A percentile compares a stretch with the other conserved stretches of the same genome.
Conservation (phyloP, 2,113 vertebrate species). For the Uropsilus gracilis region DNA sequence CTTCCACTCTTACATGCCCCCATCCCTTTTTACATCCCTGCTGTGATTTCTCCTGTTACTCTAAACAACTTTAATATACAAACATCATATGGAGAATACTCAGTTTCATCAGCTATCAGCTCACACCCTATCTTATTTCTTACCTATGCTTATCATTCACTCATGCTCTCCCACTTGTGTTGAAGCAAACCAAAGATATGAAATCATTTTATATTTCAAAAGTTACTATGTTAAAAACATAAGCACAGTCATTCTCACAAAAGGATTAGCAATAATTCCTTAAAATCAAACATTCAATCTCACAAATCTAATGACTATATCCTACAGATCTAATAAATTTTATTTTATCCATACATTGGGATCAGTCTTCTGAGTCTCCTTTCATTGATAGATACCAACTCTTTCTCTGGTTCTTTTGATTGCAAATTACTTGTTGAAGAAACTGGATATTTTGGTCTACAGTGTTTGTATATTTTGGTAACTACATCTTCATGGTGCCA, state of each 20-base stretch:
- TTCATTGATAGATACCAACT: neutral
- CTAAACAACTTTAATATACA: neutral
- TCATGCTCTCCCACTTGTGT: neutral
- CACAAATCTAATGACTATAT: neutral
- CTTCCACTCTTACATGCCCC: neutral
- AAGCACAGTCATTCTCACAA: neutral
- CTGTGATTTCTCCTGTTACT: neutral
- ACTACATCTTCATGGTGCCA: neutral
- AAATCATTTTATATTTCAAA: neutral
- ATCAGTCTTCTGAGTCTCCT: neutral
- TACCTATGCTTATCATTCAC: neutral
- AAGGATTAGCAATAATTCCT: neutral
- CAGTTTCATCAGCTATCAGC: neutral
- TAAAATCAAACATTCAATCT: neutral
- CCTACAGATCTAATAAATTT: too few relatives aligned
- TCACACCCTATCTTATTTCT: neutral
- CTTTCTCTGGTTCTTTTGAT: neutral
- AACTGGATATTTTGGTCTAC: neutral
- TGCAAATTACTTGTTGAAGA: neutral
- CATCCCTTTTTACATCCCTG: neutral
- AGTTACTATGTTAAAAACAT: neutral
- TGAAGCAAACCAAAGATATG: constrained; percentile 3
- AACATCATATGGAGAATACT: neutral
- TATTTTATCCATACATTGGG: neutral
- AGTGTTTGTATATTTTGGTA: neutral